Base-by-base conservation (phyloP, 1,140 invertebrate species). In the Drosophila subobscura region DNA sequence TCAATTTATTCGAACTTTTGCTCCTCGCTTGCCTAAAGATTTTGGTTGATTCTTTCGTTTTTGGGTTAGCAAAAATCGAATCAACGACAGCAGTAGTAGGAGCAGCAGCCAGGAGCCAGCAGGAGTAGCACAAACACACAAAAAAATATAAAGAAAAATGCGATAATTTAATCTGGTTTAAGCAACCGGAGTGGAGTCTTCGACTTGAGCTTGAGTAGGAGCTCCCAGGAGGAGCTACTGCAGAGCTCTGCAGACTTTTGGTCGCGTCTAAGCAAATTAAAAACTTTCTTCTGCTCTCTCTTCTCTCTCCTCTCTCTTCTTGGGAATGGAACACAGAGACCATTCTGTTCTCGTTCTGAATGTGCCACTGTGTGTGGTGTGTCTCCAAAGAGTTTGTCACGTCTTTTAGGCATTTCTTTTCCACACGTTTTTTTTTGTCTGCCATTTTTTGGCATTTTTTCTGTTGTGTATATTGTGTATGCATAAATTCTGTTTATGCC, bases 401-500 rank as follows among this genome's bases (percentile, higher is more conserved):
- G 68, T 72, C 51, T 23, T 51, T 45, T 50, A 27, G 23, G 7
- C 41, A 37, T 50, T 45, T 61, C 54, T 51, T 8, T 40, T 20
- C 16, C 1, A 20, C 16, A 20, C 14, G 2, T 40, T 10, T 2
- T 3, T 6, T 49, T 23, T 27, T n/a, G n/a, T n/a, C 16, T 20
- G 16, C 16, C 16, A 20, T 20, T 20, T 20, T 20, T 20, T 20
- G 16, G 16, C 16, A 20, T 20, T n/a, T 50, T 51, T 3, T 46
- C 46, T 50, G 20, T 12, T 20, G 14, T 59, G 71, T 72, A 72
- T 56, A 64, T 73, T 73, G 68, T 73, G 72, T 72, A 73, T 72
- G 68, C 71, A 73, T 73, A 73, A 73, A 73, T 73, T 73, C 46
- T 45, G 61, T 78, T 79, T 79, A 78, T 79, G 76, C 70, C 49